Conservation (phyloP, 2,797 vertebrate genomes). For the Prunella strophiata region DNA sequence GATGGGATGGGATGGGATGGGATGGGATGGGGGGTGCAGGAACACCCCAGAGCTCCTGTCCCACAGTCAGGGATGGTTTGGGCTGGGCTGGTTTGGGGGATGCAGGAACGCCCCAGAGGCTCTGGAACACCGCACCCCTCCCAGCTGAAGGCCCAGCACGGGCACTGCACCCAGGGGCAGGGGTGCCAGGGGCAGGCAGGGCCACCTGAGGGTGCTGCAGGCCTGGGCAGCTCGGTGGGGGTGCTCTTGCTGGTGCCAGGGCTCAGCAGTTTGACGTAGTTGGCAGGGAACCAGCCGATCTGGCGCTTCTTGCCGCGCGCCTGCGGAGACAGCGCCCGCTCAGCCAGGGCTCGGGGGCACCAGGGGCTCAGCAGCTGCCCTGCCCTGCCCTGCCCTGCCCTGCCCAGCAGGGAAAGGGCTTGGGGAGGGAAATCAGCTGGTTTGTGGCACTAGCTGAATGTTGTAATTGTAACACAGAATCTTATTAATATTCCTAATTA, state of each 20-base stretch:
- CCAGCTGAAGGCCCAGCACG: not conserved
- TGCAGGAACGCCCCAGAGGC: not conserved
- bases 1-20: too few species aligned
- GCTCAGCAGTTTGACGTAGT: slow-evolving; percentile 97
- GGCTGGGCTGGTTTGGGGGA: not conserved
- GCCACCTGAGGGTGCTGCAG: slow-evolving; percentile 81
- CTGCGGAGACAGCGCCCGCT: slow-evolving; percentile 60
- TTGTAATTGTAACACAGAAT: fast-evolving
- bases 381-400: too few species aligned
- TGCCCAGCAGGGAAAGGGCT: too few species aligned
- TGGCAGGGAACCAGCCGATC: slow-evolving; percentile 98
- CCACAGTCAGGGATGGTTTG: too few species aligned
- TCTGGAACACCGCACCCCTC: fast-evolving
- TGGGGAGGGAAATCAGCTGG: not conserved
- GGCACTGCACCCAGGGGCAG: not conserved
- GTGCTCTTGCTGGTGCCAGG: slow-evolving; percentile 97
- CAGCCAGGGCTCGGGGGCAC: not conserved
- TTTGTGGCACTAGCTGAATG: not conserved
- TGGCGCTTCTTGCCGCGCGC: slow-evolving; percentile 97
- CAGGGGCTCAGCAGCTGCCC: too few species aligned
- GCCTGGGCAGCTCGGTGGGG: slow-evolving; percentile 91
- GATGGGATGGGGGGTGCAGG: not conserved
- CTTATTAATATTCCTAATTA: fast-evolving
- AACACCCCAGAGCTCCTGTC: not conserved
- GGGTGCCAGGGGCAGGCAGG: not conserved